Evolutionary conservation across 1,140 invertebrate species (phyloP).

Genomic region (Magallana ariakensis): DNA sequence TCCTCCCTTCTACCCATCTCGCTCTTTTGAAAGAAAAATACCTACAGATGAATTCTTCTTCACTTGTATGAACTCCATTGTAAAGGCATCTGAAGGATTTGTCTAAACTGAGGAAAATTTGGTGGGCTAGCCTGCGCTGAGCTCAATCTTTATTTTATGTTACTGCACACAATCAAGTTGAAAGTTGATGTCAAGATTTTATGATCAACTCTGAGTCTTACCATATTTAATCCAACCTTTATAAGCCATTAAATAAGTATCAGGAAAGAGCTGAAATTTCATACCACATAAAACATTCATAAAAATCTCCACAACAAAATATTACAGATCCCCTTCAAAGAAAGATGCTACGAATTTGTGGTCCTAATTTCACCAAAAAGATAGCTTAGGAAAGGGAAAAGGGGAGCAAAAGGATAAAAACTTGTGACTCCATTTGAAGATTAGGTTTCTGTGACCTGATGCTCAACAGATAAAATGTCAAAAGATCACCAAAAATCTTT

Average conservation of each 20-base stretch:
- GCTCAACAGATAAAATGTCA: background rate
- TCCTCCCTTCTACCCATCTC: background rate
- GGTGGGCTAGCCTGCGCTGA: background rate
- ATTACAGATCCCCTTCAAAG: background rate
- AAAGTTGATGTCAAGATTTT: slow-evolving; percentile 22
- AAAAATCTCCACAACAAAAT: slow-evolving; percentile 2
- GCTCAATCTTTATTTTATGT: background rate
- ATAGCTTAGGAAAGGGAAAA: background rate
- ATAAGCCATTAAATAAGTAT: slow-evolving; percentile 32
- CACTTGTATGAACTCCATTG: background rate
- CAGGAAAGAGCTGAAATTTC: background rate
- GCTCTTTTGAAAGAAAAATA: slow-evolving; percentile 1
- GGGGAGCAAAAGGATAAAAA: background rate
- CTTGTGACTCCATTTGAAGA: background rate
- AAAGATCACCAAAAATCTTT: too few species aligned
- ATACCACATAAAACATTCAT: slow-evolving; percentile 34
- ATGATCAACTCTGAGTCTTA: background rate
- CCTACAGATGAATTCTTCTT: background rate
- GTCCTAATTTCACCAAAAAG: background rate
- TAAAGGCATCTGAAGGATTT: background rate
- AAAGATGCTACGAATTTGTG: slow-evolving; percentile 2
- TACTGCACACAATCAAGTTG: slow-evolving; percentile 3
- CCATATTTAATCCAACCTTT: slow-evolving; percentile 24
- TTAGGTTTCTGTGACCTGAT: slow-evolving; percentile 31
- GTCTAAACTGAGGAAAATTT: background rate